phyloP scores from a whole-genome alignment of 2,797 vertebrate genomes.

The Hozukius guyotensis region DNA sequence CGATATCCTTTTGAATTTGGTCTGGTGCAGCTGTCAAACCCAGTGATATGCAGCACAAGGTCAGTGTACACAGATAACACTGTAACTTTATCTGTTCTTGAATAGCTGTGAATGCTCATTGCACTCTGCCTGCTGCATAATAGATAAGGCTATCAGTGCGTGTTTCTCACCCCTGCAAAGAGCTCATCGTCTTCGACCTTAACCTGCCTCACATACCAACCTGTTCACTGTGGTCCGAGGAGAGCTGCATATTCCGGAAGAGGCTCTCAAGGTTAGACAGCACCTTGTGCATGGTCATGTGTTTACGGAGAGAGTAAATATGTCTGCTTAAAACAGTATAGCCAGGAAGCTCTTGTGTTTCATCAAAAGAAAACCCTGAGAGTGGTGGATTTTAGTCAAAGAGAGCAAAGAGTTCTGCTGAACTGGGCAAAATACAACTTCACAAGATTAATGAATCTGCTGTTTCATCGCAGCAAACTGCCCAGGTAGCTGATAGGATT shows the following conservation, averaged over 20 bases:
- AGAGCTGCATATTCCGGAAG: slow-evolving; percentile 95
- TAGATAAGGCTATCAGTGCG: slow-evolving; percentile 55
- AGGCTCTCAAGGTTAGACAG: slow-evolving; percentile 92
- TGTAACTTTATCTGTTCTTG: slow-evolving; percentile 61
- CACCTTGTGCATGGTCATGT: not conserved
- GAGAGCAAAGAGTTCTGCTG: slow-evolving; percentile 38
- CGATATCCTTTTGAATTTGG: slow-evolving; percentile 91
- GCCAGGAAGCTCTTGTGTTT: not conserved
- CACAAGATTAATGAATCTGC: slow-evolving; percentile 24
- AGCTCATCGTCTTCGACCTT: slow-evolving; percentile 79
- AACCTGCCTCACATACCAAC: slow-evolving; percentile 93
- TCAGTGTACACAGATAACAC: slow-evolving; percentile 9
- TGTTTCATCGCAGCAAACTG: slow-evolving; percentile 32
- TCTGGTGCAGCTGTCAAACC: not conserved
- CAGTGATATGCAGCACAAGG: slow-evolving; percentile 16
- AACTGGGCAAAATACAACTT: slow-evolving; percentile 24
- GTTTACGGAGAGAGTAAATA: not conserved
- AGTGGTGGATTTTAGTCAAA: slow-evolving; percentile 7
- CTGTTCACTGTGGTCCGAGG: slow-evolving; percentile 94
- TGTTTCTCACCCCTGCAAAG: slow-evolving; percentile 36
- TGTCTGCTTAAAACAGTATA: not conserved
- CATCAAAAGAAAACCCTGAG: slow-evolving; percentile 1
- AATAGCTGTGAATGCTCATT: slow-evolving; percentile 50
- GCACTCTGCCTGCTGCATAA: slow-evolving; percentile 63
- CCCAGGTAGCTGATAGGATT: slow-evolving; percentile 6